Evolutionary conservation across 35 echinoderm and acorn worm species (phyloP), one percentile per base, ranked within the genome.

Genomic region (Apostichopus californicus): DNA sequence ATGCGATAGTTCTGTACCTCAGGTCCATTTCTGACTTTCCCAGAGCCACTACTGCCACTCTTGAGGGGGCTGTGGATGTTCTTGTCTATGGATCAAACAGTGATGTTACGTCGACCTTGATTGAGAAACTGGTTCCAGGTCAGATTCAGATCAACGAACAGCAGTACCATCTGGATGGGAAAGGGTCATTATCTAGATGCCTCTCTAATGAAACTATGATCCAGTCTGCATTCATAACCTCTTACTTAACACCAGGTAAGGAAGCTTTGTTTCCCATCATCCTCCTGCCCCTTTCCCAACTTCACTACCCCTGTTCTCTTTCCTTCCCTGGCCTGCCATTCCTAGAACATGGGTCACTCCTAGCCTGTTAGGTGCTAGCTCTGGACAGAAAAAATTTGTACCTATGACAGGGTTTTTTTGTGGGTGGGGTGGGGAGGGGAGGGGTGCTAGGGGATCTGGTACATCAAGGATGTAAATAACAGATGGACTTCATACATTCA

Each of bases 171-270:
- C n/a, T 81, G 5, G 68, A 34, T 4, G 84, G 60, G 9, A 91
- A 93, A 46, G 88, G 78, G 57, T 98, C 96, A 13, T 34, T 96
- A 13, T 99, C 97, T 9, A 82, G 97, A 52, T 99, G 97, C 60
- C 88, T 94, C n/a, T 93, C 93, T 22, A 92, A 96, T 73, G 71
- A 92, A 18, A 53, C 77, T 2, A 54, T 94, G 9, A 88, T 80
- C 28, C 53, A 96, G 72, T 73, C 82, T 54, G 90, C 97, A 24
- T 99, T 96, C 61, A 82, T 93, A 1, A 90, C 92, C 17, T 92
- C 97, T 18, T 89, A 86, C 78, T 83, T 87, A 25, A 93, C 97
- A 9, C 97, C 97, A 92, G 97, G 97, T 95, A 71, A 2, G 58
- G 81, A 75, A 75, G 71, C 14, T 18, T 75, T 18, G 11, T 18